Percentiles rank a stretch among this genome's conserved stretches.
phyloP scores from a whole-genome alignment of 2,113 vertebrate species.

The Spea multiplicata region DNA sequence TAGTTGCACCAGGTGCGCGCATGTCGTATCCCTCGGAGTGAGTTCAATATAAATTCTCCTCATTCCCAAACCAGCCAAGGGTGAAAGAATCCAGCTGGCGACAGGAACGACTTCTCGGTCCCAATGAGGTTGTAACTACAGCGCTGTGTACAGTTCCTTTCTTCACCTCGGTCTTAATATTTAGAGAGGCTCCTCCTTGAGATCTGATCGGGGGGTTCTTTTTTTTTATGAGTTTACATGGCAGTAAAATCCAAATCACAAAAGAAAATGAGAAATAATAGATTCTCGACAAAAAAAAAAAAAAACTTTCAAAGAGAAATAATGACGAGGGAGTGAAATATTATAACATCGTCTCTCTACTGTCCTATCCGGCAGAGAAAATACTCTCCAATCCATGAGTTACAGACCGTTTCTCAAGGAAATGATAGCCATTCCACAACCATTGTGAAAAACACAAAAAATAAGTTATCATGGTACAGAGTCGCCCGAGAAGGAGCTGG shows the following conservation, averaged over 20 bases:
- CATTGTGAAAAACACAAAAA: no score
- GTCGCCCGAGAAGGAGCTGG: no score
- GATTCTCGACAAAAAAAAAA: no score
- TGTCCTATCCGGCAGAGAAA: no score
- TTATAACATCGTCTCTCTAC: no score
- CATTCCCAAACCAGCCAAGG: slow-evolving; percentile 4
- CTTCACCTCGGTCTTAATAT: slow-evolving; percentile 10
- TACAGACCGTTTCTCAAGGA: no score
- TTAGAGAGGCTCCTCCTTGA: neutral
- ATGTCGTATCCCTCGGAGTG: neutral
- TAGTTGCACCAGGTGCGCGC: neutral
- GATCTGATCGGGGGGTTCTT: slow-evolving; percentile 6
- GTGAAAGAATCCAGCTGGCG: neutral
- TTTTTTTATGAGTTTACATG: slow-evolving; percentile 12
- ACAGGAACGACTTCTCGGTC: neutral
- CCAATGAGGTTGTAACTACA: neutral
- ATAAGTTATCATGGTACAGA: no score
- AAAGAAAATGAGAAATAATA: slow-evolving; percentile 28
- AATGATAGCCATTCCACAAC: no score
- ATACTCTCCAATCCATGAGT: no score
- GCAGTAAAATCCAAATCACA: slow-evolving; percentile 7
- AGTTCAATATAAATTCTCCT: neutral
- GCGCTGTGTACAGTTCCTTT: neutral
- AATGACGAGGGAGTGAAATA: no score
- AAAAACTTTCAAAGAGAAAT: no score